Percentiles rank a stretch among this genome's conserved stretches.
Conservation (phyloP, 2,888 invertebrate species). For the Apeira syringaria region DNA sequence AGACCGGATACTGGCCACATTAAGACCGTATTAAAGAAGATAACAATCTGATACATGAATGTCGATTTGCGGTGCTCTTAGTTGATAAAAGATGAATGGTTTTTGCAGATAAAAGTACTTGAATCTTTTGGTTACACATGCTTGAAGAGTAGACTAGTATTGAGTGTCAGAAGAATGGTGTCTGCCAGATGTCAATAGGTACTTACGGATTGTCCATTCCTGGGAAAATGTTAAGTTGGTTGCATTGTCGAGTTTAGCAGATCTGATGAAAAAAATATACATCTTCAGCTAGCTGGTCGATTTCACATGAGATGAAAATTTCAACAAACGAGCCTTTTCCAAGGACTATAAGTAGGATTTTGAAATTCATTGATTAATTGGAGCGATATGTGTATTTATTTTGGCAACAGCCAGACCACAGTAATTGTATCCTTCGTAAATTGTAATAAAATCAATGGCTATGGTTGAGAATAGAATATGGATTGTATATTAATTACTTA, state of each 20-base stretch:
- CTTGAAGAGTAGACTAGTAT: constrained; percentile 1
- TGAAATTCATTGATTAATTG: no score
- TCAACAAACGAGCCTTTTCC: no score
- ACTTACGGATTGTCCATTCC: constrained; percentile 6
- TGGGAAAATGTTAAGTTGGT: constrained; percentile 14
- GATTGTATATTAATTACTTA: no score
- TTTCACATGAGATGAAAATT: constrained; percentile 2
- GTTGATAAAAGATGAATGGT: constrained; percentile 35
- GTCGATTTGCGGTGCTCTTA: constrained; percentile 61
- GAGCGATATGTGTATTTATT: no score
- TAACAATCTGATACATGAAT: constrained; percentile 72
- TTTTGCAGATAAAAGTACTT: constrained; percentile 19
- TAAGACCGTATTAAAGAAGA: constrained; percentile 59
- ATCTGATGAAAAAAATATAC: neutral
- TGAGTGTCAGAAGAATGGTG: constrained; percentile 5
- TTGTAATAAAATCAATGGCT: no score
- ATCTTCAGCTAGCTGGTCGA: neutral
- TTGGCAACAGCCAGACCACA: no score
- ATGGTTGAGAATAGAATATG: no score
- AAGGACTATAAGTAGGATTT: no score
- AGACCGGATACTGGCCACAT: constrained; percentile 33
- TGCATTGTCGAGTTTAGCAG: neutral
- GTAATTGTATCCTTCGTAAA: no score
- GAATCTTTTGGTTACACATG: constrained; percentile 7
- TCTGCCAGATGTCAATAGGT: constrained; percentile 18